Conservation (phyloP, 2,113 vertebrate genomes). For the Ptilonorhynchus violaceus region DNA sequence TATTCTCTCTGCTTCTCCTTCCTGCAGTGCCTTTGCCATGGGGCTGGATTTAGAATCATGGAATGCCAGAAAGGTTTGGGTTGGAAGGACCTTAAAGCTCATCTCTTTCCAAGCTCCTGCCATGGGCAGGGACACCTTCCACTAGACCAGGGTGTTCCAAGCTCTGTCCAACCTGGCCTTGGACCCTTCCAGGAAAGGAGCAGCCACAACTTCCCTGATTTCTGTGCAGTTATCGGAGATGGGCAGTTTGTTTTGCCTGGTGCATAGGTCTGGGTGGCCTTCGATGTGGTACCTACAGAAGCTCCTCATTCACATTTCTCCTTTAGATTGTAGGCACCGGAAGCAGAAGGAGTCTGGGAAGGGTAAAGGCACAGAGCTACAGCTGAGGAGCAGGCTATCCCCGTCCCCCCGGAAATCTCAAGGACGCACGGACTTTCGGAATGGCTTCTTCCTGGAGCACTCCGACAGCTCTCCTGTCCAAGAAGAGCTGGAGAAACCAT, state of each 20-base stretch:
- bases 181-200: neutral
- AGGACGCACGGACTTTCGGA: slow-evolving; percentile 70
- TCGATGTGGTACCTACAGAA: neutral
- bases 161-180: neutral
- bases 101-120: neutral
- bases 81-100: neutral
- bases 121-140: neutral
- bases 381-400: slow-evolving; percentile 70
- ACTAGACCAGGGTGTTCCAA: neutral
- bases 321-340: slow-evolving; percentile 70
- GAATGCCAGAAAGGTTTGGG: neutral
- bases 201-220: neutral
- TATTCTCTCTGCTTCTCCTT: neutral
- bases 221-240: neutral
- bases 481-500: slow-evolving; percentile 86
- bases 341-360: slow-evolving; percentile 73
- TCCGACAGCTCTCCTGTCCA: slow-evolving; percentile 66
- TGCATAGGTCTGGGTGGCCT: neutral
- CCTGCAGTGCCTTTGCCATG: neutral
- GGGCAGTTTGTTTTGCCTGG: neutral
- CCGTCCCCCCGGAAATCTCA: slow-evolving; percentile 64
- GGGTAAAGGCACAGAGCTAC: slow-evolving; percentile 54
- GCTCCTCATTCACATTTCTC: neutral
- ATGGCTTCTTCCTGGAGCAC: slow-evolving; percentile 74
- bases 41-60: neutral